These are phyloP conservation scores for Hermatobates lingyangjiaoensis DNA, from an alignment of 1,140 invertebrate genomes.

Conservation along the genomic window DNA sequence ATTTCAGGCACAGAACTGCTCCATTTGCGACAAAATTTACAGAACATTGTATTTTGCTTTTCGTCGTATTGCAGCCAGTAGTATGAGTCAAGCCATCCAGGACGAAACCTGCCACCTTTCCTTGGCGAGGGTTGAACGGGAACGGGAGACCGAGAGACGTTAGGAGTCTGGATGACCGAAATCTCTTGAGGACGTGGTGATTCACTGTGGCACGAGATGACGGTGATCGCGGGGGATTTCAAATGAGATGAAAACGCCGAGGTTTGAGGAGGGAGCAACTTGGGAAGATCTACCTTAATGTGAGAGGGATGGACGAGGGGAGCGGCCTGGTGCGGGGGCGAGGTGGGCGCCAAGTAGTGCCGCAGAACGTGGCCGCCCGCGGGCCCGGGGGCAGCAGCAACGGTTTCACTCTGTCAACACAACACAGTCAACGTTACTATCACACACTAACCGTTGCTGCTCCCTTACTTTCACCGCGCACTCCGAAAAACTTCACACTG, in stretches of 20 bases:
- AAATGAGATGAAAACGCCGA: conserved; percentile 14
- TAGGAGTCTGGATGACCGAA: conserved; percentile 28
- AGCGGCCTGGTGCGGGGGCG: background rate
- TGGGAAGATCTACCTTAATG: conserved; percentile 18
- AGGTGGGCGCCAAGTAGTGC: conserved; percentile 11
- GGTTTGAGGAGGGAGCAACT: conserved; percentile 12
- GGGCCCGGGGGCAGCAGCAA: conserved; percentile 7
- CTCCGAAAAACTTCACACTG: background rate
- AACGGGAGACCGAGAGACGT: background rate
- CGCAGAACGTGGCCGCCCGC: conserved; percentile 10
- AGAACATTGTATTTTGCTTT: conserved; percentile 44
- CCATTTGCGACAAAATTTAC: conserved; percentile 50
- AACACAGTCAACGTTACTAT: conserved; percentile 10
- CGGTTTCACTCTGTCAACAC: conserved; percentile 36
- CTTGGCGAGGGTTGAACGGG: conserved; percentile 20
- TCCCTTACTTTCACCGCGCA: background rate
- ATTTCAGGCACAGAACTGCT: conserved; percentile 43
- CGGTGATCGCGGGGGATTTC: conserved; percentile 1
- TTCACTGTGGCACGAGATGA: conserved; percentile 15
- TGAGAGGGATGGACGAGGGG: background rate
- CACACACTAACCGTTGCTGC: conserved; percentile 18
- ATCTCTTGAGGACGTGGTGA: conserved; percentile 22
- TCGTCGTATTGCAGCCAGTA: conserved; percentile 49
- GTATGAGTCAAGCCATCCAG: conserved; percentile 41
- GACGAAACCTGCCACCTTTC: conserved; percentile 39